These are phyloP conservation scores for Hirtodrosophila duncani DNA, from an alignment of 2,888 invertebrate species.

Conservation along the genomic window DNA sequence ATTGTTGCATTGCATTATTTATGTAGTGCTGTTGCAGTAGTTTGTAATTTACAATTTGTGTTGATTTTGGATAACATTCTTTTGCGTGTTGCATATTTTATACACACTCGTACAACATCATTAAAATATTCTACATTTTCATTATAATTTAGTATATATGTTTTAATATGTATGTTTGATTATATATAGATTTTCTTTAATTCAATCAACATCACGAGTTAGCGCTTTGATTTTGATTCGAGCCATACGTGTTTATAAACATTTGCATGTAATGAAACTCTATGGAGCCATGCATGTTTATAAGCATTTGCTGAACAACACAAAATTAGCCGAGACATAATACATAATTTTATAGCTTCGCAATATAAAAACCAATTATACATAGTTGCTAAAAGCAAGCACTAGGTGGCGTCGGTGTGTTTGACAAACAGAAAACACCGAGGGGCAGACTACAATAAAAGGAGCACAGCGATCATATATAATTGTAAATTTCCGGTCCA, in stretches of 20 bases:
- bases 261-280: too few relatives aligned
- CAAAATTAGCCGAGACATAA: too few relatives aligned
- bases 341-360: slow-evolving; percentile 7
- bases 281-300: slow-evolving; percentile 19
- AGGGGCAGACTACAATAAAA: slow-evolving; percentile 18
- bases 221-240: slow-evolving; percentile 52
- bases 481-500: neutral
- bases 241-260: neutral
- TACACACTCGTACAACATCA: slow-evolving; percentile 39
- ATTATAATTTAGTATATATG: slow-evolving; percentile 31
- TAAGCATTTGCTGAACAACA: too few relatives aligned
- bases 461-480: slow-evolving; percentile 19
- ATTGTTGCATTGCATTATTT: too few relatives aligned
- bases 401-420: slow-evolving; percentile 35
- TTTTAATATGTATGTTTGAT: slow-evolving; percentile 4
- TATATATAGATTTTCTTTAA: slow-evolving; percentile 26
- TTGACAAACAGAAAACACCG: slow-evolving; percentile 32
- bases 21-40: too few relatives aligned
- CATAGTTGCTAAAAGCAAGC: slow-evolving; percentile 48
- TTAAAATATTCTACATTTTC: slow-evolving; percentile 46
- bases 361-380: slow-evolving; percentile 16
- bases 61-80: too few relatives aligned
- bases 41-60: too few relatives aligned
- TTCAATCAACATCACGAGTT: slow-evolving; percentile 62
- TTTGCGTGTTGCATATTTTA: too few relatives aligned